These are phyloP conservation scores for Lates calcarifer DNA, from an alignment of 2,113 vertebrate species.

Conservation along the genomic window DNA sequence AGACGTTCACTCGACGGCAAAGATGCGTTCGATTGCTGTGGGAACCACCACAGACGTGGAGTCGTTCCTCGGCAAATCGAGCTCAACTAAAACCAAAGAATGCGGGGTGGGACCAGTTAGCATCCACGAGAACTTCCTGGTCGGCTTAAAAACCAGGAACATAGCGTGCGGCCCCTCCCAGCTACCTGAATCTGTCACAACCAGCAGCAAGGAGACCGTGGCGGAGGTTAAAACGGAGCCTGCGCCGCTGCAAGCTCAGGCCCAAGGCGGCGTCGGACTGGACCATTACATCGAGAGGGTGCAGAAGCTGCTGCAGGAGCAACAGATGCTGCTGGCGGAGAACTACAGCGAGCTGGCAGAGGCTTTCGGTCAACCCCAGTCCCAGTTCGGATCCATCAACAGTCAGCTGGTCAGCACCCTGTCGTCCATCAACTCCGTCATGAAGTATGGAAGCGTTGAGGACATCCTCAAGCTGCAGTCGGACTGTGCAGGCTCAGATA, in stretches of 20 bases:
- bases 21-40: constrained; percentile 89
- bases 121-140: constrained; percentile 91
- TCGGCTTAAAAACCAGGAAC: constrained; percentile 94
- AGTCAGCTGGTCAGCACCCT: constrained; percentile 95
- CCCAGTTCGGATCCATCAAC: constrained; percentile 95
- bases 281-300: constrained; percentile 96
- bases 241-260: constrained; percentile 32
- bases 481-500: constrained; percentile 30
- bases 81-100: constrained; percentile 91
- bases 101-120: constrained; percentile 88
- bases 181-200: constrained; percentile 23
- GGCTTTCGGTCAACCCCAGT: constrained; percentile 93
- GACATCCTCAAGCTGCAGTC: constrained; percentile 81
- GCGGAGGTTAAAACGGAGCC: neutral
- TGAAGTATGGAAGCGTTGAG: constrained; percentile 91
- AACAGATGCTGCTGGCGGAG: constrained; percentile 94
- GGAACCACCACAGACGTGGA: constrained; percentile 86
- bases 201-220: constrained; percentile 7
- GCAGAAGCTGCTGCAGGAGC: constrained; percentile 94
- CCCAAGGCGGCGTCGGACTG: constrained; percentile 82
- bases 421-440: constrained; percentile 92
- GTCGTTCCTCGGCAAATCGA: constrained; percentile 76
- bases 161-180: constrained; percentile 93
- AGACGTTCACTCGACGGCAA: constrained; percentile 83
- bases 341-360: constrained; percentile 96